Conservation (phyloP, 1,140 invertebrate genomes). For the Aphis craccivora region DNA sequence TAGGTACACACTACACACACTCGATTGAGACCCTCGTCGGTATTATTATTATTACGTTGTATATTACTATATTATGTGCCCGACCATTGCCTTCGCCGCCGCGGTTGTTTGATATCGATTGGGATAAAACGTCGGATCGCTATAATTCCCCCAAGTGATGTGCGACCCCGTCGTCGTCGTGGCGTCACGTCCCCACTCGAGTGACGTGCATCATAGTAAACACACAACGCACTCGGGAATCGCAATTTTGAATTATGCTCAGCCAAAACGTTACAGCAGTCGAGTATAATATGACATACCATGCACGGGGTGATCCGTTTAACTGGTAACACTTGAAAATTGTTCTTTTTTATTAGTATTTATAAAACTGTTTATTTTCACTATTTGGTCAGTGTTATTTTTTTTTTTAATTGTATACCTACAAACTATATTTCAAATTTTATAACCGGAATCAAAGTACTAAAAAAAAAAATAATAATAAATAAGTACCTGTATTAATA, state of each 20-base stretch:
- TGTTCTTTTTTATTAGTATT: not conserved
- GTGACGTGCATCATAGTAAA: not conserved
- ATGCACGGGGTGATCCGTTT: not conserved
- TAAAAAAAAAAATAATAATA: not conserved
- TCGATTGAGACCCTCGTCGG: constrained; percentile 28
- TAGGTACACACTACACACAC: not conserved
- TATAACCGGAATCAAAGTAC: not conserved
- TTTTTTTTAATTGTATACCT: not conserved
- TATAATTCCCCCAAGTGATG: constrained; percentile 31
- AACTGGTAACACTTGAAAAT: not conserved
- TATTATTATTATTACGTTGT: constrained; percentile 30
- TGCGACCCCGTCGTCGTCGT: not conserved
- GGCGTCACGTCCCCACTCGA: not conserved
- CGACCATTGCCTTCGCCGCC: not conserved
- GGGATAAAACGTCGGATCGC: constrained; percentile 44
- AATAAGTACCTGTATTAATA: not conserved
- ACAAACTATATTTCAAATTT: not conserved
- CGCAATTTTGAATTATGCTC: not conserved
- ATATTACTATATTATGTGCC: not conserved
- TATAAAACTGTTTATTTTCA: not conserved
- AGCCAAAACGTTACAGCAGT: not conserved
- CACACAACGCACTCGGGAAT: not conserved
- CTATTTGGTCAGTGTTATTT: not conserved
- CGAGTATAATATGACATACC: too few relatives aligned
- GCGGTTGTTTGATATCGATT: constrained; percentile 44